These are phyloP conservation scores for Panopea generosa DNA, from an alignment of 2,888 invertebrate species.

Conservation along the genomic window DNA sequence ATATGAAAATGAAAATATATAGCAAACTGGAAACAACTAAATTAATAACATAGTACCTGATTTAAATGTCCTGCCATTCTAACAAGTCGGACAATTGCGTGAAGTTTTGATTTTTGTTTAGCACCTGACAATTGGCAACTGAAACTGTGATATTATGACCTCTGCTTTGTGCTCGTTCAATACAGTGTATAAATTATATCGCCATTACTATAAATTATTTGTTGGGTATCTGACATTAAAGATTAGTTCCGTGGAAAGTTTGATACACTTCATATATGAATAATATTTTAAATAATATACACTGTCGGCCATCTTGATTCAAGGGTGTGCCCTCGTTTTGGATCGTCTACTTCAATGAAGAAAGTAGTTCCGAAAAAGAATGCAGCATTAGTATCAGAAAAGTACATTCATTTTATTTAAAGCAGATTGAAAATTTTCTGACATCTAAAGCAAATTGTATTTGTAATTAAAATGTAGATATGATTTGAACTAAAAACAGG, in stretches of 20 bases:
- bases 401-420: too few species aligned
- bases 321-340: slow-evolving; percentile 77
- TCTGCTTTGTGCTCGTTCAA: not conserved
- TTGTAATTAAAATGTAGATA: too few species aligned
- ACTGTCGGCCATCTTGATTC: slow-evolving; percentile 78
- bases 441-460: too few species aligned
- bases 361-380: slow-evolving; percentile 12
- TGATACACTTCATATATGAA: not conserved
- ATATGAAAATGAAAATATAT: too few species aligned
- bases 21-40: too few species aligned
- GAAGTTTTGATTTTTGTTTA: slow-evolving; percentile 11
- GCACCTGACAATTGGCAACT: too few species aligned
- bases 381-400: too few species aligned
- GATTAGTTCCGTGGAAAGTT: not conserved
- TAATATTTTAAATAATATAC: not conserved
- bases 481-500: too few species aligned
- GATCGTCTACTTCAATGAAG: slow-evolving; percentile 41
- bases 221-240: not conserved
- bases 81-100: slow-evolving; percentile 5
- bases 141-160: not conserved
- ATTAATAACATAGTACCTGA: slow-evolving; percentile 33
- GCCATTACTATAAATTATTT: not conserved
- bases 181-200: not conserved
- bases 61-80: slow-evolving; percentile 31
- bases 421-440: too few species aligned